Base-by-base conservation (phyloP, 2,888 invertebrate species). In the Timandra comae region DNA sequence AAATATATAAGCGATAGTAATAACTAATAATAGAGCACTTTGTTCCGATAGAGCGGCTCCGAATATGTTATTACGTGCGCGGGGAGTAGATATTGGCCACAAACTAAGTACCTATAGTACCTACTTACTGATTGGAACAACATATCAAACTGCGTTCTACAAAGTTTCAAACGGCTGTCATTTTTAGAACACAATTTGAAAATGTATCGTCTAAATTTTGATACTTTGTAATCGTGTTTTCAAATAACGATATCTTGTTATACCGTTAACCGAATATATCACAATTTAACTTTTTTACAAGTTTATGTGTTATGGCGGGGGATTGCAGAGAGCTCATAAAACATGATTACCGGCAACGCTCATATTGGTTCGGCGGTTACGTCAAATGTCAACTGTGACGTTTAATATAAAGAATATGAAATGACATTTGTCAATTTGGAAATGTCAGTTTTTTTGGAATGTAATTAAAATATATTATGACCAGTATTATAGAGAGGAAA, bases 1-100 rank as follows among this genome's bases (percentile, higher is more conserved):
- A 79, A 78, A 79, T 77, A 73, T 67, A n/a, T n/a, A n/a, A n/a
- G 73, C 63, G 78, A 81, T 81, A 79, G 70, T 76, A 16, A 16
- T 16, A 64, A 60, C 56, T 66, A 63, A 71, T 77, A 74, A 75
- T 72, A 62, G 69, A 6, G 24, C 16, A 16, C 16, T 16, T 6
- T 16, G 16, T 16, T 16, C 16, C 16, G 16, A 16, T 16, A 16
- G 16, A 16, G 16, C 6, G 3, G 16, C 1, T 9, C 21, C 11
- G 29, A 37, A 16, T 28, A 21, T 30, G 27, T 41, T 34, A 27
- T 39, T 41, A 37, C 30, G 8, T 31, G 16, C 33, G 16, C 16
- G 16, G 16, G 16, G 16, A 16, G 16, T n/a, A n/a, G n/a, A n/a
- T n/a, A n/a, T n/a, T n/a, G n/a, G n/a, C n/a, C n/a, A n/a, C n/a